Evolutionary conservation across 2,888 invertebrate genomes (phyloP).

Genomic region (Apotomis betuletana): DNA sequence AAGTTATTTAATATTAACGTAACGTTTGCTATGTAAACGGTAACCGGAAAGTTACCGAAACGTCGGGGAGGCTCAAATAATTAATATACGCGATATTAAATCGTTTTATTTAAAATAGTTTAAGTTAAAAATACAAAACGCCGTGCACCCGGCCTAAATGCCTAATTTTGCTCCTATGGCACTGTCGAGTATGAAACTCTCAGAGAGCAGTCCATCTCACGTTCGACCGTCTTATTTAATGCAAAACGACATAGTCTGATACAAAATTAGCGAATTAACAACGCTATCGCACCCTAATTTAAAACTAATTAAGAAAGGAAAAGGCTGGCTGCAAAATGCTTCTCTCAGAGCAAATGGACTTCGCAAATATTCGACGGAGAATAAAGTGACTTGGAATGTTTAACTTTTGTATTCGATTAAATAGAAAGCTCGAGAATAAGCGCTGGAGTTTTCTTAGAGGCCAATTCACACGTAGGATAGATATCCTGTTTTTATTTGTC

Average conservation of each 20-base stretch:
- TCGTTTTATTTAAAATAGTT: no score
- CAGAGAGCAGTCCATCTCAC: background rate
- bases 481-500: no score
- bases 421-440: conserved; percentile 76
- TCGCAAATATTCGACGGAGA: conserved; percentile 72
- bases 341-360: conserved; percentile 76
- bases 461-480: conserved; percentile 20
- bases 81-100: no score
- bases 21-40: no score
- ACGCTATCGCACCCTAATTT: conserved; percentile 78
- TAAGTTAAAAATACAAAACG: no score
- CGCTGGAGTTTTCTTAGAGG: conserved; percentile 51
- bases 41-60: no score
- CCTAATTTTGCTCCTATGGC: no score
- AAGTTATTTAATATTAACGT: no score
- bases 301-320: conserved; percentile 81
- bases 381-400: conserved; percentile 73
- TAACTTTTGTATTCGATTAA: conserved; percentile 81
- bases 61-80: no score
- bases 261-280: conserved; percentile 75
- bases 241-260: conserved; percentile 49
- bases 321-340: conserved; percentile 74
- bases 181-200: no score
- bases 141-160: no score
- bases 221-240: conserved; percentile 27